Evolutionary conservation across 2,797 vertebrate species (phyloP).

Genomic region (Protosalanx chinensis): DNA sequence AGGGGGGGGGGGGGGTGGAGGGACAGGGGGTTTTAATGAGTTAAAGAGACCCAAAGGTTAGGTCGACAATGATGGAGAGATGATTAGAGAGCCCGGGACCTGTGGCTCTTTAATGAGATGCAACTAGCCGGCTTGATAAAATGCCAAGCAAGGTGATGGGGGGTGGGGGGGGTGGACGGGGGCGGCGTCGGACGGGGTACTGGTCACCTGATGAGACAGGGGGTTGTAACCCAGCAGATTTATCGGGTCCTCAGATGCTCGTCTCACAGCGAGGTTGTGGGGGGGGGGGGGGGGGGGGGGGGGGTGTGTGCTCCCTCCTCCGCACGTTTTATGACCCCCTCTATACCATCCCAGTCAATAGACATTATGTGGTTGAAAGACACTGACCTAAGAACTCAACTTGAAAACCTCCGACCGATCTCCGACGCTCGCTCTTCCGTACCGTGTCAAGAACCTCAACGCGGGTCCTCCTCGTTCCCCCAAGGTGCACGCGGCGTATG

Average conservation of each 20-base stretch:
- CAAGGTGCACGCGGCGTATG: conserved; percentile 14
- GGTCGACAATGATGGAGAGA: conserved; percentile 36
- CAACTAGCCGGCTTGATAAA: conserved; percentile 27
- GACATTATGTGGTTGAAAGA: conserved; percentile 41
- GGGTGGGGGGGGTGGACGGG: conserved; percentile 3
- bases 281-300: too few relatives aligned
- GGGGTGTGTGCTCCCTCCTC: neutral
- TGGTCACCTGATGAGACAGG: conserved; percentile 30
- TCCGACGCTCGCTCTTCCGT: neutral
- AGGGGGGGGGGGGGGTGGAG: neutral
- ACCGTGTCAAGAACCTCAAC: neutral
- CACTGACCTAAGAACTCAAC: conserved; percentile 37
- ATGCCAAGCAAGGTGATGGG: neutral
- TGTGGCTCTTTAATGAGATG: conserved; percentile 46
- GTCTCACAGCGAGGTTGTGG: neutral
- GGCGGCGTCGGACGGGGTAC: neutral
- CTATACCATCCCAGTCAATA: conserved; percentile 30
- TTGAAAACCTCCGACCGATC: conserved; percentile 39
- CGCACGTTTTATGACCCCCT: conserved; percentile 46
- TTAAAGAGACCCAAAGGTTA: conserved; percentile 51
- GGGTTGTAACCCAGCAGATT: conserved; percentile 50
- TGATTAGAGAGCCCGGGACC: conserved; percentile 44
- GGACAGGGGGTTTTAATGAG: conserved; percentile 27
- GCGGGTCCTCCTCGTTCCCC: conserved; percentile 31
- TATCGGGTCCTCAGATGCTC: conserved; percentile 33